A percentile compares a stretch with the other conserved stretches of the same genome.
These are phyloP conservation scores for Linnaemya tessellans DNA, from an alignment of 2,888 invertebrate genomes.

Conservation along the genomic window DNA sequence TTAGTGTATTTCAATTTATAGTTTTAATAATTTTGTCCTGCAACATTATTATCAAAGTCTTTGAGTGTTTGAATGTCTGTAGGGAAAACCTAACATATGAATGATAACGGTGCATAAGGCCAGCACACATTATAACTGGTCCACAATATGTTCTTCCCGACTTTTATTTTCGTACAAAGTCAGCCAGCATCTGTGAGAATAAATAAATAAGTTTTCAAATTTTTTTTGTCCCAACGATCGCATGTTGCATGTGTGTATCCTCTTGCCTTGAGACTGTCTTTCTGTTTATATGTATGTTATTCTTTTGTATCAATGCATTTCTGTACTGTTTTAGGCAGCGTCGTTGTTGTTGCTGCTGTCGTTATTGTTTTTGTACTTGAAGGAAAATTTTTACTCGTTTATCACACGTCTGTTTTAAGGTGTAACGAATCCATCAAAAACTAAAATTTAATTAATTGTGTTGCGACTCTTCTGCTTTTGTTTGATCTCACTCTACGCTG, in stretches of 20 bases:
- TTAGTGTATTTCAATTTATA: no score
- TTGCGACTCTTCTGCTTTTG: slow-evolving; percentile 66
- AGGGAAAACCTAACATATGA: slow-evolving; percentile 47
- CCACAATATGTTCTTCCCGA: slow-evolving; percentile 16
- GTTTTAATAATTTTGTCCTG: no score
- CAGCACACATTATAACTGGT: slow-evolving; percentile 7
- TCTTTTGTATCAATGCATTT: background rate
- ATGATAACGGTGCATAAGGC: slow-evolving; percentile 31
- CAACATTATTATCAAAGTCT: no score
- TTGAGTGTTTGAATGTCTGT: no score
- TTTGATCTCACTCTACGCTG: slow-evolving; percentile 55
- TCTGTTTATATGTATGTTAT: background rate
- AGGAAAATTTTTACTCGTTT: slow-evolving; percentile 64
- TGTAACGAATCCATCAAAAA: slow-evolving; percentile 76
- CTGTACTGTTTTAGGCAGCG: background rate
- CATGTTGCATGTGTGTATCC: background rate
- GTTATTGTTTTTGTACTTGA: slow-evolving; percentile 10
- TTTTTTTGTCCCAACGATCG: background rate
- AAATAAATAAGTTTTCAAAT: background rate
- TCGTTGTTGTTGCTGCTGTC: slow-evolving; percentile 2
- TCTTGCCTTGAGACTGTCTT: background rate
- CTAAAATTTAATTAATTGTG: slow-evolving; percentile 75
- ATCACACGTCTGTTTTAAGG: slow-evolving; percentile 71
- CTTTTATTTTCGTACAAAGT: background rate
- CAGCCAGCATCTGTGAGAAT: slow-evolving; percentile 51